Base-by-base conservation (phyloP, 2,888 invertebrate genomes). In the Caenorhabditis japonica region DNA sequence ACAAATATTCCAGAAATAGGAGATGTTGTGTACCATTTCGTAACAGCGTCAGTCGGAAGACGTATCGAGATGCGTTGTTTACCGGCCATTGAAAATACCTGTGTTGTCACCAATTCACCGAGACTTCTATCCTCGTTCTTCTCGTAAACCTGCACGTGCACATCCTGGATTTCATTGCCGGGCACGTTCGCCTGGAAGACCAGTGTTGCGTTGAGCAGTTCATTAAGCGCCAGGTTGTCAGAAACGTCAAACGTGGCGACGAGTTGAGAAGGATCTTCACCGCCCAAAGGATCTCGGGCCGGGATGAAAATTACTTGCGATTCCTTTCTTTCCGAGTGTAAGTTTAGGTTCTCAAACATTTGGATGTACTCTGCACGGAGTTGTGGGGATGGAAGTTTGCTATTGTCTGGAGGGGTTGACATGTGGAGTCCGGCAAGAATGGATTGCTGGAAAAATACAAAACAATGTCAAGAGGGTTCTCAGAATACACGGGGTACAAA, bases 1-100 rank as follows among this genome's bases (percentile, higher is more conserved):
- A 74, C 73, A 52, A 62, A 74, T 21, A 70, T 4, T 5, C 62
- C 58, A 13, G 13, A 4, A 21, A 64, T 55, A 5, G 47, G 19
- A 0, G 25, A 15, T 7, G 12, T 8, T 3, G 51, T 46, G 49
- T 36, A 53, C 58, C 62, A 71, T 30, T 56, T 62, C 27, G 2
- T 15, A 23, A 49, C 38, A 3, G 49, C 13, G 1, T 46, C 43
- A 5, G 21, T n/a, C n/a, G 69, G 60, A 12, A 69, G 55, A 8
- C 15, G 4, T 10, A 68, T 27, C 8, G 15, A 13, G 36, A 59
- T 27, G 4, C 36, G 25, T 12, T 58, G 17, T 8, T 12, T 27
- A 12, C 44, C 34, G 4, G 33, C 38, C 19, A 38, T 33, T 0
- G 27, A 5, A 12, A 51, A 33, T 1, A 13, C 10, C 7, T 27